phyloP scores from a whole-genome alignment of 2,113 vertebrate genomes.

The Morone saxatilis region DNA sequence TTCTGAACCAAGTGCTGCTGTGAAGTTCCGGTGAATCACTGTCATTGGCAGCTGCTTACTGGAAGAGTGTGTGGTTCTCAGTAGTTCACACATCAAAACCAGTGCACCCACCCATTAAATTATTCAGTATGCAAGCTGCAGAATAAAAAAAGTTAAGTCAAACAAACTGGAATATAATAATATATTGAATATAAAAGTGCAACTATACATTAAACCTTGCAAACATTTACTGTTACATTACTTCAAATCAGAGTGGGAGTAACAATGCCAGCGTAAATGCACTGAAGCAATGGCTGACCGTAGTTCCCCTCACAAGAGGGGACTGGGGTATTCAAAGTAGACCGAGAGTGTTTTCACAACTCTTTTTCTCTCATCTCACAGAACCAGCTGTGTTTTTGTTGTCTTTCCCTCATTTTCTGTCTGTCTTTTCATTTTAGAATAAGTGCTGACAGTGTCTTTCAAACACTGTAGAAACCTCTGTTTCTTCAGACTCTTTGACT shows the following conservation, averaged over 20 bases:
- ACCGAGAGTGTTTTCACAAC: slow-evolving; percentile 63
- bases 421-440: slow-evolving; percentile 63
- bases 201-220: neutral
- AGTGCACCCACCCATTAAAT: neutral
- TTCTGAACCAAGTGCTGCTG: slow-evolving; percentile 3
- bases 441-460: slow-evolving; percentile 63
- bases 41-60: neutral
- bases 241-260: neutral
- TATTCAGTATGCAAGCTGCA: neutral
- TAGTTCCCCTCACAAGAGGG: slow-evolving; percentile 36
- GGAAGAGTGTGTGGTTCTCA: slow-evolving; percentile 10
- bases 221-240: neutral
- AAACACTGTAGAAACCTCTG: slow-evolving; percentile 24
- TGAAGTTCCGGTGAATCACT: slow-evolving; percentile 18
- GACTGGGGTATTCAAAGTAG: slow-evolving; percentile 40
- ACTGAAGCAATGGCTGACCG: slow-evolving; percentile 10
- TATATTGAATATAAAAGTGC: neutral
- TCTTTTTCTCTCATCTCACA: slow-evolving; percentile 58
- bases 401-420: slow-evolving; percentile 52
- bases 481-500: slow-evolving; percentile 43
- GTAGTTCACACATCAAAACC: neutral
- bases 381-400: slow-evolving; percentile 78
- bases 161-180: neutral
- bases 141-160: neutral
- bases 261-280: neutral